These are phyloP conservation scores for Itoplectis maculator DNA, from an alignment of 2,888 invertebrate species.

Conservation along the genomic window DNA sequence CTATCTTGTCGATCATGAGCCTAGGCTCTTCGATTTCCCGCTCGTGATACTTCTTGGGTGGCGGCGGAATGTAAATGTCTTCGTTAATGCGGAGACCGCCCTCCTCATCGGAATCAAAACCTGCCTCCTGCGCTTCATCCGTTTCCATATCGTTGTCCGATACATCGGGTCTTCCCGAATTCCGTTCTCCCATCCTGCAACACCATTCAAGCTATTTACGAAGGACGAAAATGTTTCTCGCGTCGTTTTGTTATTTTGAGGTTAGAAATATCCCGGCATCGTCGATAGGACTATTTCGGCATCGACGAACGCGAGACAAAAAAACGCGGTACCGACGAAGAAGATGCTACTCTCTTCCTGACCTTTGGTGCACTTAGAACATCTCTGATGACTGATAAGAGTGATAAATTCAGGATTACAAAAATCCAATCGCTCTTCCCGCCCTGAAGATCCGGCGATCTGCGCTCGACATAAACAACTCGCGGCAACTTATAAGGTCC, in stretches of 20 bases:
- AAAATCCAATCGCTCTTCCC: constrained; percentile 12
- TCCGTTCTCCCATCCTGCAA: constrained; percentile 59
- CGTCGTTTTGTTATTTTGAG: neutral
- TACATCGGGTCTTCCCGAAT: constrained; percentile 44
- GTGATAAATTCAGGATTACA: constrained; percentile 16
- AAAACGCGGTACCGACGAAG: neutral
- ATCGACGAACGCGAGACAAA: neutral
- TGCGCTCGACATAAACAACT: neutral
- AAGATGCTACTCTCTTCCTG: neutral
- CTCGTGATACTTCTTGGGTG: constrained; percentile 88
- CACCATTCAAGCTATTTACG: neutral
- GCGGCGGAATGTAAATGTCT: constrained; percentile 92
- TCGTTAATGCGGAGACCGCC: constrained; percentile 91
- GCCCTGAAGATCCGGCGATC: neutral
- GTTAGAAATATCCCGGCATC: neutral
- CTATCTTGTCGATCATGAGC: constrained; percentile 95
- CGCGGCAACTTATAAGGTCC: no score
- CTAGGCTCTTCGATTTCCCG: constrained; percentile 92
- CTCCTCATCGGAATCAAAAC: constrained; percentile 79
- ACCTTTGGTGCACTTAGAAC: neutral
- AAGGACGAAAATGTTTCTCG: neutral
- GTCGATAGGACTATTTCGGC: neutral
- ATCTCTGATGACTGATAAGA: constrained; percentile 15
- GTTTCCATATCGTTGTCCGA: constrained; percentile 65
- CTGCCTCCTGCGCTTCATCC: constrained; percentile 24